Evolutionary conservation across 2,888 invertebrate species (phyloP).

Genomic region (Hemaris fuciformis): DNA sequence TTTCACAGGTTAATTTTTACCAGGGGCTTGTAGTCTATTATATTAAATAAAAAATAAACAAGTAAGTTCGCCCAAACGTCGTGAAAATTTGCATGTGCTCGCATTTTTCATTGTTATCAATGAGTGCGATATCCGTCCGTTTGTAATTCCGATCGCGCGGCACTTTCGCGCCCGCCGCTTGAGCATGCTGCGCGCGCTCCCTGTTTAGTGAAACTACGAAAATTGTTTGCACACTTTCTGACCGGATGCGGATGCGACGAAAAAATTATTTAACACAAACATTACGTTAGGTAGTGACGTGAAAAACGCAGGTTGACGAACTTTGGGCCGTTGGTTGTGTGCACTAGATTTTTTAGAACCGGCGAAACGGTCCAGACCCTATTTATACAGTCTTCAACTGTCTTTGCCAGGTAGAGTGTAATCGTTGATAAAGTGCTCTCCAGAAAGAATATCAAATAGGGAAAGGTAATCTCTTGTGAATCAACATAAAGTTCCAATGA

Average conservation of each 20-base stretch:
- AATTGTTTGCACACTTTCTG: conserved; percentile 67
- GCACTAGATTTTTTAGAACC: not conserved
- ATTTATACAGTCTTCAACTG: not conserved
- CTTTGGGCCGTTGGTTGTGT: not conserved
- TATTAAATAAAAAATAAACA: not conserved
- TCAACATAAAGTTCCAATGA: too few relatives aligned
- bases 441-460: too few relatives aligned
- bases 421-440: too few relatives aligned
- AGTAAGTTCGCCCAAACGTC: too few relatives aligned
- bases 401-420: too few relatives aligned
- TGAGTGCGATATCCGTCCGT: conserved; percentile 29
- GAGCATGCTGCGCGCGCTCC: conserved; percentile 58
- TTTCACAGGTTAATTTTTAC: too few relatives aligned
- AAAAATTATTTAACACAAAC: conserved; percentile 32
- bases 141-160: conserved; percentile 50
- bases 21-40: too few relatives aligned
- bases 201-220: conserved; percentile 64
- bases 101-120: not conserved
- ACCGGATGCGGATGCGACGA: conserved; percentile 59
- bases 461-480: too few relatives aligned
- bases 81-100: conserved; percentile 1
- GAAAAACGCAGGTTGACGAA: conserved; percentile 4
- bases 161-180: conserved; percentile 58
- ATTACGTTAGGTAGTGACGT: conserved; percentile 37
- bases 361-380: not conserved